A percentile compares a stretch with the other conserved stretches of the same genome.
Evolutionary conservation across 2,888 invertebrate genomes (phyloP).

Genomic region (Boloria selene): DNA sequence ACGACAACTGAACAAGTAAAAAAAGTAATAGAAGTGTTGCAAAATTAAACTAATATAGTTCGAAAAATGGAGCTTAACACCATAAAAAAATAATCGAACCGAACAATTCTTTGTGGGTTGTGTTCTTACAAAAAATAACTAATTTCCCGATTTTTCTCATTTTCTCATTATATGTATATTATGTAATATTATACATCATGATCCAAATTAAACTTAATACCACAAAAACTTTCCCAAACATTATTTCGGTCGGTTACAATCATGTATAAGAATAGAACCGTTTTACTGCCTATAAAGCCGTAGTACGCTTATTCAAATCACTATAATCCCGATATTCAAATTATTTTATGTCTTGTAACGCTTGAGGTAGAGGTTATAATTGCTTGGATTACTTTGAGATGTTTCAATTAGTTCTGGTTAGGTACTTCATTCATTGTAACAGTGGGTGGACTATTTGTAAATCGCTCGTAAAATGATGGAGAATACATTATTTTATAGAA

Average conservation of each 20-base stretch:
- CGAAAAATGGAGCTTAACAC: no score
- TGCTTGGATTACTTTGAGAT: constrained; percentile 21
- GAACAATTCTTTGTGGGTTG: no score
- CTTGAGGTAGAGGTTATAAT: constrained; percentile 20
- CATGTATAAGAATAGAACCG: constrained; percentile 40
- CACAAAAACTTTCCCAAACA: constrained; percentile 8
- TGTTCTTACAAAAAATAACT: no score
- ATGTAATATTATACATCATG: no score
- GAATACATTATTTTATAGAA: constrained; percentile 5
- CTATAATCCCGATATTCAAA: constrained; percentile 20
- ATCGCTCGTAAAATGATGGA: constrained; percentile 29
- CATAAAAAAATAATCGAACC: no score
- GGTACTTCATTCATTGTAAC: constrained; percentile 34
- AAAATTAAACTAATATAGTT: no score
- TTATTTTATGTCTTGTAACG: constrained; percentile 16
- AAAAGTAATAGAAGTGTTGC: no score
- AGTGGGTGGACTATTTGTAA: constrained; percentile 27
- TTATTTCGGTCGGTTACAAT: constrained; percentile 36
- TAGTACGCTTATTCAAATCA: constrained; percentile 39
- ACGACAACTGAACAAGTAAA: no score
- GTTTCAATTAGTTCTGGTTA: constrained; percentile 38
- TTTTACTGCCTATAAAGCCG: constrained; percentile 45
- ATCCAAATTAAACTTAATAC: neutral
- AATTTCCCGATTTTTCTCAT: no score
- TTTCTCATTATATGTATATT: no score